These are phyloP conservation scores for Onychorhynchus coronatus DNA, from an alignment of 2,113 vertebrate genomes.

Conservation along the genomic window DNA sequence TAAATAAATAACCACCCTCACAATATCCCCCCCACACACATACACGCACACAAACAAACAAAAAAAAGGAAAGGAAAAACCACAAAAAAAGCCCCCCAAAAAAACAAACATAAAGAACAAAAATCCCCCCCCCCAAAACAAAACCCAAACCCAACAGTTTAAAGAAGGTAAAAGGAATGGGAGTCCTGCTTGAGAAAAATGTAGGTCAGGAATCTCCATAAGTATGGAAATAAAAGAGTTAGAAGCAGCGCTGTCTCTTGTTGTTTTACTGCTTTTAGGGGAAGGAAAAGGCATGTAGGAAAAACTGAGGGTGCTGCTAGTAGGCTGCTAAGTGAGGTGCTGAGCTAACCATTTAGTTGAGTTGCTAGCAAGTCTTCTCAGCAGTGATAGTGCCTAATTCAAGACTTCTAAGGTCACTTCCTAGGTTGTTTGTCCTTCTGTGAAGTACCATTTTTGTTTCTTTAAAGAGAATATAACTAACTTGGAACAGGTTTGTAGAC, in stretches of 20 bases:
- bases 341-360: neutral
- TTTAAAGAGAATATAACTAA: neutral
- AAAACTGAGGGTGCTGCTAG: neutral
- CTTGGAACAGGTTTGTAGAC: neutral
- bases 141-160: neutral
- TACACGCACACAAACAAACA: too few species aligned
- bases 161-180: neutral
- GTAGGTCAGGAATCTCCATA: neutral
- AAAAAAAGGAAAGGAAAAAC: neutral
- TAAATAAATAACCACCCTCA: neutral
- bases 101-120: neutral
- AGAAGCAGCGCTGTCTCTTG: neutral
- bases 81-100: too few species aligned
- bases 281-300: neutral
- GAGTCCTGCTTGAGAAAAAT: neutral
- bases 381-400: neutral
- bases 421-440: neutral
- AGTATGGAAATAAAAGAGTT: neutral
- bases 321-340: neutral
- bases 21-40: neutral
- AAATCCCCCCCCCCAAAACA: neutral
- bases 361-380: neutral
- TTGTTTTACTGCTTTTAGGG: neutral
- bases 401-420: neutral
- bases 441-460: neutral